Evolutionary conservation across 2,888 invertebrate species (phyloP), one percentile per base, ranked within the genome.

Genomic region (Ditula angustiorana): DNA sequence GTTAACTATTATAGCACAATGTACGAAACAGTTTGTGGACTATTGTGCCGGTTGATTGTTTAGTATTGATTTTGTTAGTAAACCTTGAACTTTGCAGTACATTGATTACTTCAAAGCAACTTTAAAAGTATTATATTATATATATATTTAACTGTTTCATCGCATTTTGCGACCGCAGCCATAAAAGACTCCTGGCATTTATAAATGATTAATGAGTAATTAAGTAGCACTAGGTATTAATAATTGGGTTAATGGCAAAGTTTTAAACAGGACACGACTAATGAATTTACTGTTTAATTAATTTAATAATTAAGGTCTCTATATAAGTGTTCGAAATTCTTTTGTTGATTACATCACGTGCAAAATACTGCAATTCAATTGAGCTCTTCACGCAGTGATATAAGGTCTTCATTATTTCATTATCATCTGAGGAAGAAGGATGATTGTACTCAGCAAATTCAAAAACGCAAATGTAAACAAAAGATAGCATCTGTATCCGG

Each of bases 71-170:
- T 62, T 56, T 58, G 24, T 46, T 13, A 21, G 24, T 52, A 26
- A 46, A 44, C 63, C 63, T 63, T 63, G 63, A 52, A 63, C 57
- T 63, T 61, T 33, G 33, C 50, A 11, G 28, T 58, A 46, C 30
- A 62, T 16, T 49, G 16, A 57, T 28, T 50, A 28, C 7, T 28
- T 16, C 19, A 41, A 61, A 11, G 23, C 28, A 19, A 47, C 19
- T 28, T 16, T 47, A 23, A 11, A 37, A 13, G 23, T 7, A 24
- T 35, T 13, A 2, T 47, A 16, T 16, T 35, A 35, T 19, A 5
- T 19, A 11, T 35, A 35, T 16, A 11, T 10, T 19, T 10, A n/a
- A n/a, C n/a, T 8, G 10, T 19, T 41, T 41, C 5, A 10, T 19
- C 19, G 8, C 8, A 19, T 8, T 2, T 2, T 8, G 19, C n/a